Percentiles rank a stretch among this genome's conserved stretches.
phyloP scores from a whole-genome alignment of 2,888 invertebrate genomes.

The Polydesmus complanatus region DNA sequence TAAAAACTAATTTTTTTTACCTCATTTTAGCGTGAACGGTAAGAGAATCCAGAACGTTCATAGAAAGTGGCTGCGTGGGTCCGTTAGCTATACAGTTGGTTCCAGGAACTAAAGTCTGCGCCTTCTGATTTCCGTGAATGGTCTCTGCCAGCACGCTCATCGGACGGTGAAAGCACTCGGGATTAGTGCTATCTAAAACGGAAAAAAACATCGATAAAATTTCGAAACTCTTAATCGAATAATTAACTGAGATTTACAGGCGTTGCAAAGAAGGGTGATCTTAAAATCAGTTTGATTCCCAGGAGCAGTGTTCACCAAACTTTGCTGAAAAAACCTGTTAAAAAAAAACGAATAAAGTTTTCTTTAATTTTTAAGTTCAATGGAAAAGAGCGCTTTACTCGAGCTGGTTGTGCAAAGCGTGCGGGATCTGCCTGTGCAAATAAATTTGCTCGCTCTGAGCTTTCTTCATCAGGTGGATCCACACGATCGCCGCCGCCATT shows the following conservation, averaged over 20 bases:
- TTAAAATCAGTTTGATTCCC: constrained; percentile 67
- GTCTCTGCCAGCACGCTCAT: constrained; percentile 86
- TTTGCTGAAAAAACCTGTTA: constrained; percentile 66
- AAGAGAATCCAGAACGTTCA: constrained; percentile 81
- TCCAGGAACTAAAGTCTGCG: constrained; percentile 29
- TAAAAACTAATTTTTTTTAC: constrained; percentile 21
- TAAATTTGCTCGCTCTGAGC: constrained; percentile 69
- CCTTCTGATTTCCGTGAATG: constrained; percentile 41
- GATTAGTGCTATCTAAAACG: constrained; percentile 49
- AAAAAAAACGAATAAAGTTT: constrained; percentile 21
- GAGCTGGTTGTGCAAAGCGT: constrained; percentile 64
- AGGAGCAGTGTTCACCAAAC: constrained; percentile 32
- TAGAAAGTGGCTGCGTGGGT: constrained; percentile 75
- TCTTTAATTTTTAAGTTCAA: neutral
- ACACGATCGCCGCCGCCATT: constrained; percentile 90
- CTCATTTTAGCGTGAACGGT: constrained; percentile 95
- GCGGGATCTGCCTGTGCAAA: constrained; percentile 62
- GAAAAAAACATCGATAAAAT: neutral
- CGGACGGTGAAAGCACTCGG: constrained; percentile 76
- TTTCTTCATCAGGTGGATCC: constrained; percentile 90
- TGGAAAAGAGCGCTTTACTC: constrained; percentile 40
- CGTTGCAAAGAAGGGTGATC: constrained; percentile 84
- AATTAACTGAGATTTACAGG: too few species aligned
- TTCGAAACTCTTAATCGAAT: too few species aligned
- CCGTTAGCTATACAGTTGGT: constrained; percentile 37